These are phyloP conservation scores for Alosa sapidissima DNA, from an alignment of 2,797 vertebrate species.

Conservation along the genomic window DNA sequence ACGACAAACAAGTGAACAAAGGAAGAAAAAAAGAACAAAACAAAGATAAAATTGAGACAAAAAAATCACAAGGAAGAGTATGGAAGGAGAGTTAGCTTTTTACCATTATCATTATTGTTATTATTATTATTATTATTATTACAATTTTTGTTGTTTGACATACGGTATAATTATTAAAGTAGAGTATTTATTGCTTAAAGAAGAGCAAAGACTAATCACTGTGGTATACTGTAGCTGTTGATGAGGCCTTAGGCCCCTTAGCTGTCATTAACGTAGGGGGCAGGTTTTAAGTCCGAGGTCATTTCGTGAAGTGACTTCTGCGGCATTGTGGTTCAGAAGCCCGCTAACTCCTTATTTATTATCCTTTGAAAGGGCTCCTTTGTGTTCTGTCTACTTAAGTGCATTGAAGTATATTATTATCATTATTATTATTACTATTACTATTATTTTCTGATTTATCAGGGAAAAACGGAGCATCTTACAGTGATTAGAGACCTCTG, in stretches of 20 bases:
- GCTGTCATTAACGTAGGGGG: conserved; percentile 74
- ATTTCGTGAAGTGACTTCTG: conserved; percentile 52
- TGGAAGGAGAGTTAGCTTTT: conserved; percentile 66
- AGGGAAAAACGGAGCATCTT: conserved; percentile 95
- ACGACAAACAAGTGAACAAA: conserved; percentile 53
- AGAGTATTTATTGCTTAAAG: conserved; percentile 77
- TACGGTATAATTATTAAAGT: conserved; percentile 75
- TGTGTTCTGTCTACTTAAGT: conserved; percentile 71
- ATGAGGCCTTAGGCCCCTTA: conserved; percentile 76
- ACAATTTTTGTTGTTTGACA: conserved; percentile 68
- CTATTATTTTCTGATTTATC: conserved; percentile 67
- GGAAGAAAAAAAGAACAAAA: conserved; percentile 48
- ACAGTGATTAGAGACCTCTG: conserved; percentile 77
- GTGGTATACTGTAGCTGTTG: conserved; percentile 69
- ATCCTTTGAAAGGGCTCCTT: conserved; percentile 69
- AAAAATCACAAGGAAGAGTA: conserved; percentile 66
- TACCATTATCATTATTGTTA: conserved; percentile 41
- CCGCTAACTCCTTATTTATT: conserved; percentile 78
- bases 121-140: conserved; percentile 34
- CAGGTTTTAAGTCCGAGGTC: conserved; percentile 47
- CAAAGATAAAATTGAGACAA: conserved; percentile 7
- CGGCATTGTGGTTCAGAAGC: conserved; percentile 66
- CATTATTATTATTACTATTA: conserved; percentile 67
- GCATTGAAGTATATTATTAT: conserved; percentile 68
- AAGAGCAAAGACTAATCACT: conserved; percentile 77